These are phyloP conservation scores for Chloropsis hardwickii DNA, from an alignment of 2,113 vertebrate species.

Conservation along the genomic window DNA sequence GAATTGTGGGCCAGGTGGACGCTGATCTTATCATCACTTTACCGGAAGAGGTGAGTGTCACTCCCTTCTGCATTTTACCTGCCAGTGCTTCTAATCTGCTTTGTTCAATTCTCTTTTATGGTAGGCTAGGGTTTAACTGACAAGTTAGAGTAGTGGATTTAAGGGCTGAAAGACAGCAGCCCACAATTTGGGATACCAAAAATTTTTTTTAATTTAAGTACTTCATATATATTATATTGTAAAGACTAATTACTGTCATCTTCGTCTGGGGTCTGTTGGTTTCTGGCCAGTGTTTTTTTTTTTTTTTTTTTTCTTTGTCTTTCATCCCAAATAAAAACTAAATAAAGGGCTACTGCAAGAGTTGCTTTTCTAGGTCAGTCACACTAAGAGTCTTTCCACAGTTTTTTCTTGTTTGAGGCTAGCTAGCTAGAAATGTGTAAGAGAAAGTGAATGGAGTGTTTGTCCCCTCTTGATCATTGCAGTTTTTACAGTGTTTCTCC, in stretches of 20 bases:
- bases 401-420: not conserved
- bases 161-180: not conserved
- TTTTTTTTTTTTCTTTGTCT: not conserved
- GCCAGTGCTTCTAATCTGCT: not conserved
- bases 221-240: not conserved
- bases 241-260: not conserved
- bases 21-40: constrained; percentile 82
- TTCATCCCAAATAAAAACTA: not conserved
- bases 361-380: not conserved
- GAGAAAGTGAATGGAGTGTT: not conserved
- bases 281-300: not conserved
- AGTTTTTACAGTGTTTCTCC: not conserved
- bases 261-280: not conserved
- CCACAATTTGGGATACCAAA: not conserved
- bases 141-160: not conserved
- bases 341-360: not conserved
- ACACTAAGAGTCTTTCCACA: not conserved
- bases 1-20: constrained; percentile 71
- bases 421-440: not conserved
- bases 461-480: not conserved
- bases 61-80: not conserved
- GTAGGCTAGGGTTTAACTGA: not conserved
- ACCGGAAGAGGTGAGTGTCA: constrained; percentile 83
- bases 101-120: not conserved
- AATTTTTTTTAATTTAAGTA: not conserved